Percentiles rank a stretch among this genome's conserved stretches.
Evolutionary conservation across 2,797 vertebrate species (phyloP).

Genomic region (Phoebastria nigripes): DNA sequence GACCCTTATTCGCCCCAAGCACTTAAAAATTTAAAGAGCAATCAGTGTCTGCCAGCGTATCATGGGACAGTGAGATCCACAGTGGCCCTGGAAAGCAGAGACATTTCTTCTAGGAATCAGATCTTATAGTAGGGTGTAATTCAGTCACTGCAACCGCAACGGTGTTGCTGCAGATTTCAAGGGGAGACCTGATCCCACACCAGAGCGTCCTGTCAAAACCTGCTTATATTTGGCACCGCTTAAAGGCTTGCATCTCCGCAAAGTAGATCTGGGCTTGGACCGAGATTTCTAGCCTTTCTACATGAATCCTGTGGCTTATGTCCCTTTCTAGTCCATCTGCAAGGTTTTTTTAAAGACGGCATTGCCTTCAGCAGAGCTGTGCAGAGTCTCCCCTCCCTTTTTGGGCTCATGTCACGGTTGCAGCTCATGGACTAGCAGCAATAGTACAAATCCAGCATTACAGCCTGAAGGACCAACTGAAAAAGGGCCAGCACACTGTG

Average conservation of each 20-base stretch:
- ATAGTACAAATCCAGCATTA: background rate
- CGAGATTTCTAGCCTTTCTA: background rate
- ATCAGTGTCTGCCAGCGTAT: accelerated
- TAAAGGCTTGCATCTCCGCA: background rate
- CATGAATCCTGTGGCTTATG: background rate
- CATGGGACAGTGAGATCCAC: accelerated
- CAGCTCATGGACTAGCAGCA: background rate
- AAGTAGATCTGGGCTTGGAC: background rate
- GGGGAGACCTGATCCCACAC: background rate
- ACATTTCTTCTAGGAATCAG: background rate
- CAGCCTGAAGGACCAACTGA: background rate
- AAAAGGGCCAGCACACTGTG: background rate
- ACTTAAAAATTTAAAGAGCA: background rate
- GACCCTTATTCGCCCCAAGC: background rate
- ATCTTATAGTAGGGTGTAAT: background rate
- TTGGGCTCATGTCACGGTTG: accelerated
- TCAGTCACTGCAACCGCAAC: accelerated
- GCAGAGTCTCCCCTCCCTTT: background rate
- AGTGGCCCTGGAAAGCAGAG: background rate
- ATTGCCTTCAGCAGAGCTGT: background rate
- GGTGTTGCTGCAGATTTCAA: background rate
- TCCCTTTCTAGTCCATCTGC: background rate
- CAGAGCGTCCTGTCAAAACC: background rate
- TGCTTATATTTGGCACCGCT: background rate
- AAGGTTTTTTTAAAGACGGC: too few species aligned